phyloP scores from a whole-genome alignment of 2,113 vertebrate genomes.

The Ameiurus melas region DNA sequence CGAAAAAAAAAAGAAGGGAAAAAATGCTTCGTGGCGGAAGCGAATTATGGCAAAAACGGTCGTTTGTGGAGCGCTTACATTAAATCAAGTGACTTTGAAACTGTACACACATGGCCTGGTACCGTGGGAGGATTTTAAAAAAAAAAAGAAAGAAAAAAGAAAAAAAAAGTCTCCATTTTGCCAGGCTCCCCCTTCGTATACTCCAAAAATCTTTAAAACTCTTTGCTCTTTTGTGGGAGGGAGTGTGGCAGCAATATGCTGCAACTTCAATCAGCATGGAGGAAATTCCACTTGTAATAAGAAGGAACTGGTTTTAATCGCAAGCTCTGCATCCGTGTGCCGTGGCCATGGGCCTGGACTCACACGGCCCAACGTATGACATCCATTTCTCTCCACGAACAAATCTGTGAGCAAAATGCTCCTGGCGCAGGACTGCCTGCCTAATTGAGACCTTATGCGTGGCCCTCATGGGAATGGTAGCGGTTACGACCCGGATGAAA shows the following conservation, averaged over 20 bases:
- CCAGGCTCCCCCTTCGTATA: slow-evolving; percentile 50
- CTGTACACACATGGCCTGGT: slow-evolving; percentile 53
- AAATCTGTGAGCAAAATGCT: slow-evolving; percentile 62
- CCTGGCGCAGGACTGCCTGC: slow-evolving; percentile 50
- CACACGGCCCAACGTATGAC: slow-evolving; percentile 42
- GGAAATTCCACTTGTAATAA: slow-evolving; percentile 73
- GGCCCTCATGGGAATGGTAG: slow-evolving; percentile 44
- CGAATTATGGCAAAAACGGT: slow-evolving; percentile 49
- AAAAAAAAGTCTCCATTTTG: slow-evolving; percentile 22
- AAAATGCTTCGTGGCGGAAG: slow-evolving; percentile 32
- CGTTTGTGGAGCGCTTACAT: slow-evolving; percentile 51
- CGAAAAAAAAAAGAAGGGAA: slow-evolving; percentile 17
- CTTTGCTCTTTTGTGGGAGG: slow-evolving; percentile 57
- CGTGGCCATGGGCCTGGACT: slow-evolving; percentile 44
- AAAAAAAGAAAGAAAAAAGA: not conserved
- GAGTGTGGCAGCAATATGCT: slow-evolving; percentile 74
- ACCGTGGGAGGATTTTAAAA: slow-evolving; percentile 43
- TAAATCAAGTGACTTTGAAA: slow-evolving; percentile 63
- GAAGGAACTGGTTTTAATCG: slow-evolving; percentile 58
- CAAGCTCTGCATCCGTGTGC: slow-evolving; percentile 52
- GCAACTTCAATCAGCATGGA: slow-evolving; percentile 71
- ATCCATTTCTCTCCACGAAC: slow-evolving; percentile 58
- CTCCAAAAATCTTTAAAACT: slow-evolving; percentile 67
- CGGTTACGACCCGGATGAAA: slow-evolving; percentile 50
- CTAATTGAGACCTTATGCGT: slow-evolving; percentile 63